Evolutionary conservation across 1,140 invertebrate species (phyloP).

Genomic region (Ephestia elutella): DNA sequence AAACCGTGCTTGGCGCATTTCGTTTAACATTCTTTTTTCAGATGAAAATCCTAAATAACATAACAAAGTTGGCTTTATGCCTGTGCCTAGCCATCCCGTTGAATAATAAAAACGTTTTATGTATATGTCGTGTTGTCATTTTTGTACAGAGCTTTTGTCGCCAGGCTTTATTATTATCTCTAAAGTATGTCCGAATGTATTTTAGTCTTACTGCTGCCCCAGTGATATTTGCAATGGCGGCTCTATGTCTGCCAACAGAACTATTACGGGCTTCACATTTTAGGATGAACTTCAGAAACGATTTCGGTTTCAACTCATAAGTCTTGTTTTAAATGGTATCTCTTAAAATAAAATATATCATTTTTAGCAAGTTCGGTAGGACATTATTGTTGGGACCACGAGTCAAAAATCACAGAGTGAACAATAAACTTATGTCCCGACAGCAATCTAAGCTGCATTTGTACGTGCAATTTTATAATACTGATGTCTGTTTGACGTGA

Average conservation of each 20-base stretch:
- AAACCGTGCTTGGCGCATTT: background rate
- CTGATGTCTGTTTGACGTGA: too few relatives aligned
- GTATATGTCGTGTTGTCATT: background rate
- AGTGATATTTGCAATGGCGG: constrained; percentile 55
- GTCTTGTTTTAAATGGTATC: too few relatives aligned
- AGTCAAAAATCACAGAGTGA: too few relatives aligned
- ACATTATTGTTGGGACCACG: too few relatives aligned
- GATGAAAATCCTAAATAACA: background rate
- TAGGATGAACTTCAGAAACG: constrained; percentile 37
- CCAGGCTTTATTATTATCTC: background rate
- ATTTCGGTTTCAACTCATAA: too few relatives aligned
- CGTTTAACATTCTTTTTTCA: background rate
- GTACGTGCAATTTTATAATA: too few relatives aligned
- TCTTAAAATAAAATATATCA: too few relatives aligned
- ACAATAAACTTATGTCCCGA: too few relatives aligned
- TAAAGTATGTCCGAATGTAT: constrained; percentile 17
- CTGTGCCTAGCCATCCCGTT: background rate
- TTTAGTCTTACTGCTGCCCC: constrained; percentile 43
- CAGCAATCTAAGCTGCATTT: too few relatives aligned
- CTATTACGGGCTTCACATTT: constrained; percentile 44
- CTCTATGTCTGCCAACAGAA: constrained; percentile 44
- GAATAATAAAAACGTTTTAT: background rate
- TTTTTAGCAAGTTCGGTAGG: too few relatives aligned
- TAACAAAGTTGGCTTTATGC: background rate
- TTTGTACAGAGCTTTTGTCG: background rate